phyloP scores from a whole-genome alignment of 2,888 invertebrate species.

The Drosophila neoperkinsi region DNA sequence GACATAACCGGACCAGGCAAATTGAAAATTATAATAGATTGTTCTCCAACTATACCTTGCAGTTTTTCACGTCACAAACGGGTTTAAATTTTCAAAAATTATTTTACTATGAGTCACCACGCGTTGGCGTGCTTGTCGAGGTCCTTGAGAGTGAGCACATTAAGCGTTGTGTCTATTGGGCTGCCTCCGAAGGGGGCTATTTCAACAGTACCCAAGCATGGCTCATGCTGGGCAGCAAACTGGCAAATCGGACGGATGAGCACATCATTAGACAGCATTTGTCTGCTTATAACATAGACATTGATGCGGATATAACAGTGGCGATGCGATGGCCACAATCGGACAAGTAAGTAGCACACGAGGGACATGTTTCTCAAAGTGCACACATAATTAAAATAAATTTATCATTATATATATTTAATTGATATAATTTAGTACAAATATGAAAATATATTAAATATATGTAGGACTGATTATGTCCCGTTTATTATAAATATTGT shows the following conservation, averaged over 20 bases:
- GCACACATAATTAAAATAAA: background rate
- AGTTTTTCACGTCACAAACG: conserved; percentile 58
- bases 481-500: too few species aligned
- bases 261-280: conserved; percentile 48
- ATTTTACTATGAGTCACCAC: conserved; percentile 64
- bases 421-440: background rate
- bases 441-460: background rate
- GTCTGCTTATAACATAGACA: conserved; percentile 61
- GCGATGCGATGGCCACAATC: conserved; percentile 50
- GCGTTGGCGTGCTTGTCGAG: conserved; percentile 70
- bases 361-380: background rate
- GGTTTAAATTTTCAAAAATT: conserved; percentile 56
- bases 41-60: conserved; percentile 65
- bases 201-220: conserved; percentile 79
- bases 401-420: background rate
- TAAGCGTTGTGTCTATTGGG: conserved; percentile 45
- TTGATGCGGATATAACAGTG: conserved; percentile 82
- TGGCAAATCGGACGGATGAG: conserved; percentile 29
- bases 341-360: conserved; percentile 38
- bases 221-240: conserved; percentile 67
- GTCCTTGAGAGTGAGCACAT: conserved; percentile 38
- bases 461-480: too few species aligned
- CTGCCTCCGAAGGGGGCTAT: conserved; percentile 58
- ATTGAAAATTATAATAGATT: conserved; percentile 55
- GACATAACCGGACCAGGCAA: conserved; percentile 25